Base-by-base conservation (phyloP, 2,797 vertebrate genomes). In the Onychomys leucogaster region DNA sequence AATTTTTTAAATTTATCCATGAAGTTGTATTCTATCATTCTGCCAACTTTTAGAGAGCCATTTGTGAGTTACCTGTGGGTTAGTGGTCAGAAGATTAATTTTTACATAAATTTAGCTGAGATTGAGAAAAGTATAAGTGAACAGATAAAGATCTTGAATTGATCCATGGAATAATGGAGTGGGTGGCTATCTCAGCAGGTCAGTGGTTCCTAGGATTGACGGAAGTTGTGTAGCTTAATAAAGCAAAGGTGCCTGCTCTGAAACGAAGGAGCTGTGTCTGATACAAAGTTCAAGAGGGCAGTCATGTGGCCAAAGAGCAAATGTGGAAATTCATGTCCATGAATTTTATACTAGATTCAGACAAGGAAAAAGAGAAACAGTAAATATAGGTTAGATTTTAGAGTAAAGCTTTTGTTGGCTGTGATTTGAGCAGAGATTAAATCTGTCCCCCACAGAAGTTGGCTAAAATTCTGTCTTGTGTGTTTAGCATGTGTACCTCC, bases 1-100 rank as follows among this genome's bases (percentile, higher is more conserved):
- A n/a, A n/a, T n/a, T n/a, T n/a, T n/a, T 34, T 80, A 71, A n/a
- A 92, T 92, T 83, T 92, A 84, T 83, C 73, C 55, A 1, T 96
- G 89, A 96, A 91, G 91, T 82, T 76, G 4, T 34, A 65, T 94
- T 89, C 65, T 93, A 52, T 87, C 83, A 61, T 65, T 6, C 32
- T 84, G 11, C 69, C 89, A 77, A 49, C 34, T 65, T n/a, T 63
- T 76, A 61, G 52, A 69, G 63, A 96, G 34, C 87, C 55, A 5
- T 81, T 46, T 91, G 59, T 71, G 46, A 89, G 55, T 95, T 89
- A 37, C 43, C 34, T 88, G 23, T 90, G 73, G 73, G 61, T 93
- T 86, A 83, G 32, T 89, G 81, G 21, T 77, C 32, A 94, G 84
- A 89, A 90, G 76, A 84, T 91, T 95, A n/a, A 77, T 82, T 93